phyloP scores from a whole-genome alignment of 2,113 vertebrate species.

The Cebus imitator region DNA sequence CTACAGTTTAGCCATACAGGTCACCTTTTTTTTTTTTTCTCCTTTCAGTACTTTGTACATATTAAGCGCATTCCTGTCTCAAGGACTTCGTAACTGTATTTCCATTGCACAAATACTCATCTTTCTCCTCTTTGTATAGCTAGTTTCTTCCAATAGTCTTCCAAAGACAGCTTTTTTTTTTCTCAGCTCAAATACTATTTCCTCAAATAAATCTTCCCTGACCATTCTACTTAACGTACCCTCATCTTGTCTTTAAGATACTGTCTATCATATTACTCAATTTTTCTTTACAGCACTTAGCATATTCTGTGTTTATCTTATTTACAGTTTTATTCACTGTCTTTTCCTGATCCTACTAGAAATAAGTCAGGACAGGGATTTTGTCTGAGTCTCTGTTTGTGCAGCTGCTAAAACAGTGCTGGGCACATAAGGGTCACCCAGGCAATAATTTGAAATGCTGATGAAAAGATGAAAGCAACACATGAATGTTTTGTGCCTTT shows the following conservation, averaged over 20 bases:
- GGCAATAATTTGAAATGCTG: neutral
- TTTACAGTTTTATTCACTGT: neutral
- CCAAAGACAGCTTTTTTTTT: neutral
- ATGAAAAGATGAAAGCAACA: neutral
- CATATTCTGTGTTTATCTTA: neutral
- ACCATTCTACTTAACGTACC: neutral
- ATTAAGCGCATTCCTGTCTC: neutral
- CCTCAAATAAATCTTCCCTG: neutral
- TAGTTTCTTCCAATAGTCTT: neutral
- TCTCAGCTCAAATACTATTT: neutral
- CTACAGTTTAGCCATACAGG: neutral
- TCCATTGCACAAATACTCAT: neutral
- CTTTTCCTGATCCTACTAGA: neutral
- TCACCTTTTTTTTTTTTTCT: neutral
- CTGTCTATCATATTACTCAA: neutral
- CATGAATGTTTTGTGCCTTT: neutral
- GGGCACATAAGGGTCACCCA: neutral
- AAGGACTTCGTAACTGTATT: neutral
- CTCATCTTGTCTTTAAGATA: neutral
- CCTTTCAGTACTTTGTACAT: neutral
- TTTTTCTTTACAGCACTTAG: neutral
- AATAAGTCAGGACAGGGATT: neutral
- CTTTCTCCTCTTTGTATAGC: neutral
- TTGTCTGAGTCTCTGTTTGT: neutral
- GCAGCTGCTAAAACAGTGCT: neutral